phyloP scores from a whole-genome alignment of 2,888 invertebrate genomes.

The Petrolisthes cinctipes region DNA sequence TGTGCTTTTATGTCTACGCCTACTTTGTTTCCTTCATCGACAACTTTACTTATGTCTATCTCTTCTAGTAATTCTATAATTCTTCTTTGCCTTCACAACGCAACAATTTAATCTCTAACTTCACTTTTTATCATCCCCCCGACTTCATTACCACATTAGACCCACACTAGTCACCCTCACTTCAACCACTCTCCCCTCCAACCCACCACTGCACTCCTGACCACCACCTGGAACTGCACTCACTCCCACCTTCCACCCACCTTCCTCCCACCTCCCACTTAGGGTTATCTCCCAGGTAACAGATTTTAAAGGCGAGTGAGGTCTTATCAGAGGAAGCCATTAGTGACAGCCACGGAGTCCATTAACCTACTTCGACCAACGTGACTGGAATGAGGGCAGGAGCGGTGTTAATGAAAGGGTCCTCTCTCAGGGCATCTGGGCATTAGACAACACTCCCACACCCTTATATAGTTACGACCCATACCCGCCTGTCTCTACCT shows the following conservation, averaged over 20 bases:
- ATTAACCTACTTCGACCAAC: constrained; percentile 26
- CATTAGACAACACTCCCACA: too few relatives aligned
- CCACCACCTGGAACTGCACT: neutral
- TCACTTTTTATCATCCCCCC: neutral
- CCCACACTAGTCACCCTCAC: neutral
- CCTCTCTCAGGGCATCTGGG: too few relatives aligned
- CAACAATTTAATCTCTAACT: too few relatives aligned
- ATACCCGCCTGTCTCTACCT: too few relatives aligned
- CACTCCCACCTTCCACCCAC: neutral
- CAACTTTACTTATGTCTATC: constrained; percentile 9
- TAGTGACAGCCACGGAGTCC: constrained; percentile 16
- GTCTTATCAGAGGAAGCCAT: constrained; percentile 23
- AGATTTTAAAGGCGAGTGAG: neutral
- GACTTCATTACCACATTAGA: neutral
- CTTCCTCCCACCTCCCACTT: neutral
- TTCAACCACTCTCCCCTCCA: neutral
- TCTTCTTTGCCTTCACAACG: neutral
- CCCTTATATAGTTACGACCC: too few relatives aligned
- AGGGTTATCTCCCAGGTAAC: neutral
- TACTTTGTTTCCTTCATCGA: neutral
- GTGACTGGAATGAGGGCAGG: neutral
- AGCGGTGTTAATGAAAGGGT: neutral
- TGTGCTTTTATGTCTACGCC: neutral
- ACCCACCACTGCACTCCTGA: neutral
- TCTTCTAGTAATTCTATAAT: neutral